Percentiles rank a stretch among this genome's conserved stretches.
These are phyloP conservation scores for Spicauda simplicius DNA, from an alignment of 2,888 invertebrate species.

Conservation along the genomic window DNA sequence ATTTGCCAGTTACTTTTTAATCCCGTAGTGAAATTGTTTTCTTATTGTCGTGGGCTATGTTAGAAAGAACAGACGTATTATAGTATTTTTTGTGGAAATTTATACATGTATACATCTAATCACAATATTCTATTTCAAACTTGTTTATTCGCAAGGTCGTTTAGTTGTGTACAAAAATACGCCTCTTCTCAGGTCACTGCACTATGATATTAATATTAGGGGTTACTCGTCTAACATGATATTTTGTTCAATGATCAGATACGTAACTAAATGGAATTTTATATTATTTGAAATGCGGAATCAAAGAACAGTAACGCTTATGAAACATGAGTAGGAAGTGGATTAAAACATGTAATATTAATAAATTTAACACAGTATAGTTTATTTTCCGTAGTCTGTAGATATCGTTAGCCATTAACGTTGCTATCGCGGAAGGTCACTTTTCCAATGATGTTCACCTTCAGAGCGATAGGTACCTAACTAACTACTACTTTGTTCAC, in stretches of 20 bases:
- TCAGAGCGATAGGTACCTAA: slow-evolving; percentile 39
- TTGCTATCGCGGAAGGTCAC: slow-evolving; percentile 61
- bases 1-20: no score
- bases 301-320: not conserved
- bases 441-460: slow-evolving; percentile 56
- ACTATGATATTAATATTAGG: slow-evolving; percentile 29
- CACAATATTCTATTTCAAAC: slow-evolving; percentile 8
- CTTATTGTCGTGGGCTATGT: not conserved
- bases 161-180: slow-evolving; percentile 22
- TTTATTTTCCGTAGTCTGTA: slow-evolving; percentile 13
- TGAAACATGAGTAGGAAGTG: not conserved
- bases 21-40: not conserved
- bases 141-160: slow-evolving; percentile 32
- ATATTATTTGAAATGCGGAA: not conserved
- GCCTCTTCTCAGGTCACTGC: slow-evolving; percentile 27
- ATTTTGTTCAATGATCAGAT: not conserved
- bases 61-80: not conserved
- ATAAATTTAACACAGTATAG: not conserved
- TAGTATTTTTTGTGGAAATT: not conserved
- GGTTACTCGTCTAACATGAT: slow-evolving; percentile 22
- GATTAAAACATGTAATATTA: not conserved
- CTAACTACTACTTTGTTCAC: slow-evolving; percentile 23
- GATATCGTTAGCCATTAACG: slow-evolving; percentile 52
- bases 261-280: not conserved
- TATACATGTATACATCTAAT: not conserved